phyloP scores from a whole-genome alignment of 2,888 invertebrate species.

The Hyles lineata region DNA sequence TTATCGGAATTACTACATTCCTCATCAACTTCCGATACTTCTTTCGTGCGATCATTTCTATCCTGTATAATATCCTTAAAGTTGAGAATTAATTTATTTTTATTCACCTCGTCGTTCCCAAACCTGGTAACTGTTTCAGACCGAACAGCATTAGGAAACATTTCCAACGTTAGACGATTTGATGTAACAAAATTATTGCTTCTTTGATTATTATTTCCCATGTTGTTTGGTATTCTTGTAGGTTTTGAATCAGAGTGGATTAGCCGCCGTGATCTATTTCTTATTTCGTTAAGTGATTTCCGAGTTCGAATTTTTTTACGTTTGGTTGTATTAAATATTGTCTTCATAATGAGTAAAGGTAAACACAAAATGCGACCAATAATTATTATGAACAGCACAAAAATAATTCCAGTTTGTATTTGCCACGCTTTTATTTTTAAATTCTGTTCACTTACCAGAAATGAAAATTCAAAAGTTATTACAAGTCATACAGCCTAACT shows the following conservation, averaged over 20 bases:
- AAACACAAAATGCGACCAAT: background rate
- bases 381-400: no score
- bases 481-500: background rate
- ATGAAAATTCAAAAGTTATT: background rate
- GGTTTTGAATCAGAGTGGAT: background rate
- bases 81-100: constrained; percentile 43
- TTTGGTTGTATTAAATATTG: constrained; percentile 49
- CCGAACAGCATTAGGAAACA: constrained; percentile 67
- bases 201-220: constrained; percentile 35
- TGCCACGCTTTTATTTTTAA: background rate
- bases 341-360: constrained; percentile 49
- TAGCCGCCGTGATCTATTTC: constrained; percentile 57
- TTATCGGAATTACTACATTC: background rate
- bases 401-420: background rate
- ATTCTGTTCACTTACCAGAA: background rate
- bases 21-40: background rate
- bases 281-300: constrained; percentile 68
- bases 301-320: constrained; percentile 71
- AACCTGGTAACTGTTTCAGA: constrained; percentile 73
- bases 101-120: constrained; percentile 47
- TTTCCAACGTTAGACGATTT: constrained; percentile 65
- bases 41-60: background rate
- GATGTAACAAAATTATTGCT: constrained; percentile 56
- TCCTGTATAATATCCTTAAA: constrained; percentile 36
- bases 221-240: constrained; percentile 17